A percentile compares a stretch with the other conserved stretches of the same genome.
phyloP scores from a whole-genome alignment of 2,888 invertebrate genomes.

The Pandemis heparana region DNA sequence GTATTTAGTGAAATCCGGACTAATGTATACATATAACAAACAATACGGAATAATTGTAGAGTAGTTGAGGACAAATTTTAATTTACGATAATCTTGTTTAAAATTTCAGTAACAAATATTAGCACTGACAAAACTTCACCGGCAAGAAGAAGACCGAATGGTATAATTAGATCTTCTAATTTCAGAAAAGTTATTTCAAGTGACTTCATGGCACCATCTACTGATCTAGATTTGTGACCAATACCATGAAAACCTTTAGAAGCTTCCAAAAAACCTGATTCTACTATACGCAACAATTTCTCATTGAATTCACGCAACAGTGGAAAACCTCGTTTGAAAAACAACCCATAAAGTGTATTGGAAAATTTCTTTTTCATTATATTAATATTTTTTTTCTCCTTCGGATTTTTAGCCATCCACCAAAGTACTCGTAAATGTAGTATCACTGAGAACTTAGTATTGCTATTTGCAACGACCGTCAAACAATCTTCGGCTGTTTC shows the following conservation, averaged over 20 bases:
- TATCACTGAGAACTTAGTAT: conserved; percentile 27
- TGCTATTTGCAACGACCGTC: conserved; percentile 13
- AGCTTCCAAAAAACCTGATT: conserved; percentile 37
- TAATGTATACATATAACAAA: too few species aligned
- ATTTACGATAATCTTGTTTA: not conserved
- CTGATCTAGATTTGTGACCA: not conserved
- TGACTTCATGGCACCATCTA: not conserved
- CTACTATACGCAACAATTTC: conserved; percentile 33
- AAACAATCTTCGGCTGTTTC: conserved; percentile 24
- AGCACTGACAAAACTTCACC: conserved; percentile 13
- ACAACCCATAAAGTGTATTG: conserved; percentile 31
- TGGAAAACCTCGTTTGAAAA: conserved; percentile 43
- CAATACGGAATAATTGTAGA: not conserved
- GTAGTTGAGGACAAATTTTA: not conserved
- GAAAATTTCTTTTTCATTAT: conserved; percentile 32
- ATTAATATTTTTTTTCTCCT: conserved; percentile 24
- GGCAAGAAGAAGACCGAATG: conserved; percentile 18
- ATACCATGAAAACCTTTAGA: conserved; percentile 10
- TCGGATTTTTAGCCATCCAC: conserved; percentile 15
- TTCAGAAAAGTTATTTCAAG: conserved; percentile 14
- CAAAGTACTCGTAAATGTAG: conserved; percentile 23
- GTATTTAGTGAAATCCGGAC: too few species aligned
- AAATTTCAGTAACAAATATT: conserved; percentile 33
- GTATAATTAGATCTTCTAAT: conserved; percentile 30
- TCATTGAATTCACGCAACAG: conserved; percentile 17